phyloP scores from a whole-genome alignment of 30 jellyfish, hydroid and myxozoan genomes.

The Catostylus mosaicus region DNA sequence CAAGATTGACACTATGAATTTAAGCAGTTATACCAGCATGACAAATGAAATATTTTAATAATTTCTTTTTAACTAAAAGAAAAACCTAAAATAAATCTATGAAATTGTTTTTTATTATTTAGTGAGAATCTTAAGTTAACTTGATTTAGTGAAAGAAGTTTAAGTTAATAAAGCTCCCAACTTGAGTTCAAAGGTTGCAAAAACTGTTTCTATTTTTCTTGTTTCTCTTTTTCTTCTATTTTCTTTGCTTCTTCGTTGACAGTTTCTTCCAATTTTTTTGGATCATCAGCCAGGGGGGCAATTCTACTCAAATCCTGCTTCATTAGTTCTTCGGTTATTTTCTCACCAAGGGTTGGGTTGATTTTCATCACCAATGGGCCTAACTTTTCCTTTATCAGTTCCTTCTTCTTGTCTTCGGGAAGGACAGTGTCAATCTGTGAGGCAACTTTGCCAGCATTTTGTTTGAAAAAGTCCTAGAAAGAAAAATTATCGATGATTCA shows the following conservation, averaged over 20 bases:
- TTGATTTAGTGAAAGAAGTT: too few relatives aligned
- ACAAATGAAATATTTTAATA: too few relatives aligned
- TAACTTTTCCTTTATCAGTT: conserved; percentile 64
- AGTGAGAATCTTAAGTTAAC: too few relatives aligned
- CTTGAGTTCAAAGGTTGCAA: neutral
- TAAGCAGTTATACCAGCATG: too few relatives aligned
- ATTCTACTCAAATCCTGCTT: conserved; percentile 62
- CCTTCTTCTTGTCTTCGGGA: conserved; percentile 69
- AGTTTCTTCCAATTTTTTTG: conserved; percentile 47
- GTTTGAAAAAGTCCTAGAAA: conserved; percentile 62
- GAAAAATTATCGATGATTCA: neutral
- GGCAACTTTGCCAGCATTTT: conserved; percentile 66
- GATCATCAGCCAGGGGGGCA: conserved; percentile 66
- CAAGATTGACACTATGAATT: too few relatives aligned
- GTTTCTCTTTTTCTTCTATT: conserved; percentile 60
- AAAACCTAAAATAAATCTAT: too few relatives aligned
- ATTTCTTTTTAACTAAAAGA: too few relatives aligned
- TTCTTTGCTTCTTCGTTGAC: conserved; percentile 84
- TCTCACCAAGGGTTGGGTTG: conserved; percentile 70
- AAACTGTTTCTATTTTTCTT: neutral
- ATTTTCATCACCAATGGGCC: conserved; percentile 76
- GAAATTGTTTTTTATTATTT: too few relatives aligned
- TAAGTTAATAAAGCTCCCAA: too few relatives aligned
- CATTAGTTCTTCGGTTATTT: conserved; percentile 69
- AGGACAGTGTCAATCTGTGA: conserved; percentile 72